These are phyloP conservation scores for Eumacrocentrus americanus DNA, from an alignment of 2,888 invertebrate genomes.

Conservation along the genomic window DNA sequence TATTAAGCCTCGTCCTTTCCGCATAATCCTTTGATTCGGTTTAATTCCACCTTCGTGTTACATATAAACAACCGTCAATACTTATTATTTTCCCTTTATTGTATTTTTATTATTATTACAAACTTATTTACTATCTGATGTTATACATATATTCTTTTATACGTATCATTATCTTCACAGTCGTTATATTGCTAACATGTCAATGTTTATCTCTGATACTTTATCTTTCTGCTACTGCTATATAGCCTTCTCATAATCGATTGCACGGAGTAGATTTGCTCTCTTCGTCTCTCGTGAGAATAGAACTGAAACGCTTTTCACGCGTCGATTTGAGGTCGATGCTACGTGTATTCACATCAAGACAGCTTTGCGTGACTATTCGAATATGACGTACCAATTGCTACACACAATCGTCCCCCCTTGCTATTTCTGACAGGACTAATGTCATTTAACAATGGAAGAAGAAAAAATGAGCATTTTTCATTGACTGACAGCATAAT, in stretches of 20 bases:
- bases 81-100: not conserved
- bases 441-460: too few species aligned
- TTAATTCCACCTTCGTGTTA: slow-evolving; percentile 2
- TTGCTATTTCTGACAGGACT: slow-evolving; percentile 8
- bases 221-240: not conserved
- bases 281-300: not conserved
- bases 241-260: not conserved
- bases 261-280: too few species aligned
- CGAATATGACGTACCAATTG: not conserved
- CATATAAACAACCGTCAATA: not conserved
- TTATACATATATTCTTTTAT: too few species aligned
- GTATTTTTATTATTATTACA: not conserved
- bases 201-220: not conserved
- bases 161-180: not conserved
- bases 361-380: slow-evolving; percentile 13
- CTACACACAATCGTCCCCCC: not conserved
- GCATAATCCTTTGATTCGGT: not conserved
- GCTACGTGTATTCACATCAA: slow-evolving; percentile 4
- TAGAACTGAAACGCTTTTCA: slow-evolving; percentile 9
- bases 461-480: too few species aligned
- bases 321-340: slow-evolving; percentile 24
- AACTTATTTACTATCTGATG: not conserved
- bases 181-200: not conserved
- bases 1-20: slow-evolving; percentile 6
- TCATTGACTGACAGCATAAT: too few species aligned